phyloP scores from a whole-genome alignment of 2,113 vertebrate species.

The Martes martes region DNA sequence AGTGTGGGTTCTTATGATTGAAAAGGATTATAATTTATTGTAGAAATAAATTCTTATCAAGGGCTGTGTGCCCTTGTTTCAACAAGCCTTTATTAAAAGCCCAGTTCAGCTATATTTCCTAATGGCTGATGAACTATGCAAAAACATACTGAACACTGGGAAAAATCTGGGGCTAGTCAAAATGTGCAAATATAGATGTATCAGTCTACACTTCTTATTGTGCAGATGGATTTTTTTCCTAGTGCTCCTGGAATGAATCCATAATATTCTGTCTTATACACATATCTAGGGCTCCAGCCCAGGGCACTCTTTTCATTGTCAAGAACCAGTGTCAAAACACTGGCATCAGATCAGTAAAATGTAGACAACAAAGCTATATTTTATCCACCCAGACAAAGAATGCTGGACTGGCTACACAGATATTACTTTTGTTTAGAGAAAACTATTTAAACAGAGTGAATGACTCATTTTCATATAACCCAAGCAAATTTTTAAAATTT shows the following conservation, averaged over 20 bases:
- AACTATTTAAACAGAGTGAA: neutral
- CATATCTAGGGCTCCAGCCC: neutral
- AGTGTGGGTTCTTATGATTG: neutral
- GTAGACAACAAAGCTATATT: neutral
- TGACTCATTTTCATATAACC: neutral
- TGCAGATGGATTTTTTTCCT: neutral
- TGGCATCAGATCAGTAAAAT: neutral
- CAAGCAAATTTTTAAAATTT: neutral
- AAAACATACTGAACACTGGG: neutral
- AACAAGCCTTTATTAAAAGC: neutral
- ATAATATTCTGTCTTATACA: neutral
- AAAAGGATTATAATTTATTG: slow-evolving; percentile 40
- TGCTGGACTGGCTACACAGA: neutral
- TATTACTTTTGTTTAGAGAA: neutral
- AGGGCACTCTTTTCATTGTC: neutral
- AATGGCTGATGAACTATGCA: neutral
- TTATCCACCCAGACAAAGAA: neutral
- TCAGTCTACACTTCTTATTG: neutral
- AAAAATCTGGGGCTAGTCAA: neutral
- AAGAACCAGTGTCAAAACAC: neutral
- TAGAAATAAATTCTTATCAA: slow-evolving; percentile 45
- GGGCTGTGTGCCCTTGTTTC: slow-evolving; percentile 1
- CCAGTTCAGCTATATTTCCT: neutral
- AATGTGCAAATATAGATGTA: neutral
- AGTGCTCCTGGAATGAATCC: neutral